Evolutionary conservation across 1,140 invertebrate genomes (phyloP), one percentile per base, ranked within the genome.

Genomic region (Potamilus streckersoni): DNA sequence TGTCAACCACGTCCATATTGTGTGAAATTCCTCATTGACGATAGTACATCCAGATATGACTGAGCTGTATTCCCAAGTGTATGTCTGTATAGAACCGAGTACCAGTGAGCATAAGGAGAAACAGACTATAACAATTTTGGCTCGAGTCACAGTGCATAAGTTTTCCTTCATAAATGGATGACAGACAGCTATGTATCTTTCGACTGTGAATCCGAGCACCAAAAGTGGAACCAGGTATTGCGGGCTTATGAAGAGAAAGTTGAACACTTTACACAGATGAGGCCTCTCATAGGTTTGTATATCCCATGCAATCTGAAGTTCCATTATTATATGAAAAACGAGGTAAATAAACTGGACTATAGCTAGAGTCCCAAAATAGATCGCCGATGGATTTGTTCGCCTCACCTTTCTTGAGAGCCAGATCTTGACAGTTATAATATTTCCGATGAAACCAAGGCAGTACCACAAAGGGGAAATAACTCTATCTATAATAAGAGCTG

Each of bases 121-220:
- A 38, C 73, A 71, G 2, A 69, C 16, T 56, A 83, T 82, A 4
- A 85, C 78, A n/a, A 79, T 73, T 19, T 78, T 76, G 60, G 86
- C 85, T 19, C 82, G 67, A 0, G 69, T 64, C 13, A 85, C 84
- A 15, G 85, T 87, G 71, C 86, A 87, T 69, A 75, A 83, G 60
- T 83, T 85, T 67, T 85, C 86, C 68, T 86, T 86, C 70, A 93
- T 92, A 38, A 98, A 92, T 0, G 97, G 97, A 89, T 97, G 96
- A 87, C 97, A 98, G 2, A 99, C 97, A 0, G 97, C 97, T 58
- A 98, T 94, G 90, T 96, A 99, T 59, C 97, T 92, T 89, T 99
- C 97, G 78, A 98, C 92, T 0, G 97, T 98, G 56, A 99, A 97
- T 3, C 95, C 96, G 0, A 90, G 74, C 1, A 90, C 89, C 1